A percentile compares a stretch with the other conserved stretches of the same genome.
Conservation (phyloP, 2,888 invertebrate species). For the Dexiosoma caninum region DNA sequence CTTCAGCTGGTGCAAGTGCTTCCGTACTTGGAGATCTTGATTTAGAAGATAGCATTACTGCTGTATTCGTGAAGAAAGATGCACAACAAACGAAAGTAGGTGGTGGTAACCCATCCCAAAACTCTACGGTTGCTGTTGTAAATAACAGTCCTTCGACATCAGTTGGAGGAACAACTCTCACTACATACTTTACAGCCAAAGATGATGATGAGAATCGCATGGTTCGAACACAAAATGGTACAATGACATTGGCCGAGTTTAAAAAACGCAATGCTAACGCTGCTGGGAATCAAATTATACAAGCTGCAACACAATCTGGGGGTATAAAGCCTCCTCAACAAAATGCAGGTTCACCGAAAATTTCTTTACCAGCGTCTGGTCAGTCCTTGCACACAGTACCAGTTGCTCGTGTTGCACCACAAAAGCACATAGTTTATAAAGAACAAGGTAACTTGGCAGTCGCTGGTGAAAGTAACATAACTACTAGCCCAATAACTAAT, state of each 20-base stretch:
- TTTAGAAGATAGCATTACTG: conserved; percentile 76
- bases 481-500: conserved; percentile 14
- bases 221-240: conserved; percentile 71
- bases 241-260: conserved; percentile 74
- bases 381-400: conserved; percentile 62
- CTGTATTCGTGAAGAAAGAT: conserved; percentile 75
- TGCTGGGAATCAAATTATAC: conserved; percentile 40
- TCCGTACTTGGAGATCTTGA: conserved; percentile 69
- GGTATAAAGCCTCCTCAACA: conserved; percentile 54
- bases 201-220: conserved; percentile 72
- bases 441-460: conserved; percentile 23
- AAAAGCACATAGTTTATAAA: conserved; percentile 57
- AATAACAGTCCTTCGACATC: conserved; percentile 70
- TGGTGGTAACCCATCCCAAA: conserved; percentile 39
- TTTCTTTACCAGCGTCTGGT: conserved; percentile 63
- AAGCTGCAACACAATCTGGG: conserved; percentile 20
- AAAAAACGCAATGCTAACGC: conserved; percentile 72
- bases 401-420: conserved; percentile 68
- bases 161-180: conserved; percentile 67
- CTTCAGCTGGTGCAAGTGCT: conserved; percentile 12
- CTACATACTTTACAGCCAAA: conserved; percentile 73
- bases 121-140: conserved; percentile 43
- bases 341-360: conserved; percentile 62
- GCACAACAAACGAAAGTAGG: conserved; percentile 68
- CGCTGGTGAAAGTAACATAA: neutral